Evolutionary conservation across 2,888 invertebrate genomes (phyloP).

Genomic region (Copidosoma aretas): DNA sequence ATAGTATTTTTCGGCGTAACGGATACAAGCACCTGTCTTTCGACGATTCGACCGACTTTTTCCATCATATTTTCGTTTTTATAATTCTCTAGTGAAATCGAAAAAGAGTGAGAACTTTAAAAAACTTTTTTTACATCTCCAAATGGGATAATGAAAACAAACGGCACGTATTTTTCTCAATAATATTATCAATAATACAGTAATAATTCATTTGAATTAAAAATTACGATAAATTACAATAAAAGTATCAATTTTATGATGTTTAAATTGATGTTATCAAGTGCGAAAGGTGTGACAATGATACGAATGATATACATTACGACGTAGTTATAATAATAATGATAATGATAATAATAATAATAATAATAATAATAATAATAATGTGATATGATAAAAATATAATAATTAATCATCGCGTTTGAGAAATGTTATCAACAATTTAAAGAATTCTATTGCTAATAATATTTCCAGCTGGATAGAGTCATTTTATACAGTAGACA

Average conservation of each 20-base stretch:
- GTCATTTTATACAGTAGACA: conserved; percentile 54
- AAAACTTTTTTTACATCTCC: conserved; percentile 45
- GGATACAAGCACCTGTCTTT: conserved; percentile 16
- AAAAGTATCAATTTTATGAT: conserved; percentile 24
- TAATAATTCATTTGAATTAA: conserved; percentile 32
- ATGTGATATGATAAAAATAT: no score
- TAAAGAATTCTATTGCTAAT: conserved; percentile 22
- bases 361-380: conserved; percentile 30
- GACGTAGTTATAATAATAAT: conserved; percentile 19
- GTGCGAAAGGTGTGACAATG: conserved; percentile 10
- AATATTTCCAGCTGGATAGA: conserved; percentile 47
- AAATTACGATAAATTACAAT: conserved; percentile 38
- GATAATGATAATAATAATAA: conserved; percentile 29
- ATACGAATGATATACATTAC: conserved; percentile 26
- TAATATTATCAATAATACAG: conserved; percentile 39
- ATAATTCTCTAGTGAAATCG: conserved; percentile 9
- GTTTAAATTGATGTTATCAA: conserved; percentile 24
- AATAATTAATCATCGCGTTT: neutral
- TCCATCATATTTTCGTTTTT: conserved; percentile 1
- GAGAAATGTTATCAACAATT: neutral
- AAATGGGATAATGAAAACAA: conserved; percentile 44
- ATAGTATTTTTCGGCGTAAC: conserved; percentile 25
- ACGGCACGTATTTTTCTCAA: conserved; percentile 32
- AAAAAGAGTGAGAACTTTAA: conserved; percentile 34
- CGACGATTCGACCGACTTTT: conserved; percentile 19